Percentiles rank a stretch among this genome's conserved stretches.
Evolutionary conservation across 2,113 vertebrate genomes (phyloP).

Genomic region (Nicator chloris): DNA sequence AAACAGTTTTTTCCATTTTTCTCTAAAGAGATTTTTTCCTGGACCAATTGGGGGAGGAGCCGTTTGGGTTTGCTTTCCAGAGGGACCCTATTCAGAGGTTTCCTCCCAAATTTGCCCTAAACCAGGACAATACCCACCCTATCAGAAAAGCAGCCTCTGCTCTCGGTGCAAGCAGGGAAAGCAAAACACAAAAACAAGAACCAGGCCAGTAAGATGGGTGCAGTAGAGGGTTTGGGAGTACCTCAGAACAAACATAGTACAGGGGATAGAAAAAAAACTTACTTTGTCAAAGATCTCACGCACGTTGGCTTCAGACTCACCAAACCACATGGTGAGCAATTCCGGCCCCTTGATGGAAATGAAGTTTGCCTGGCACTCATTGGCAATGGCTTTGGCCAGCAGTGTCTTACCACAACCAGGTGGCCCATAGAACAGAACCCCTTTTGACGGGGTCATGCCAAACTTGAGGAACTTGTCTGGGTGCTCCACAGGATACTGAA

Average conservation of each 20-base stretch:
- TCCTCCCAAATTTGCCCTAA: too few relatives aligned
- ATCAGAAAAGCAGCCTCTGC: neutral
- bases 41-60: too few relatives aligned
- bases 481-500: slow-evolving; percentile 93
- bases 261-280: neutral
- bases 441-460: slow-evolving; percentile 98
- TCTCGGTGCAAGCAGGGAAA: neutral
- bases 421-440: slow-evolving; percentile 95
- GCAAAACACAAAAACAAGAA: neutral
- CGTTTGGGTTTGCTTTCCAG: too few relatives aligned
- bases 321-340: slow-evolving; percentile 99
- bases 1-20: too few relatives aligned
- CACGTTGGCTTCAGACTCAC: slow-evolving; percentile 97
- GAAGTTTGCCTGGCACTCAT: slow-evolving; percentile 98
- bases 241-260: neutral
- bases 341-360: slow-evolving; percentile 99
- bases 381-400: slow-evolving; percentile 97
- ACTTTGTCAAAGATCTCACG: slow-evolving; percentile 99
- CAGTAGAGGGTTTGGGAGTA: neutral
- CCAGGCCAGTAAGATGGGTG: neutral
- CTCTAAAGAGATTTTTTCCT: too few relatives aligned
- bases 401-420: slow-evolving; percentile 98
- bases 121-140: too few relatives aligned
- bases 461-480: slow-evolving; percentile 98
- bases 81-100: too few relatives aligned